These are phyloP conservation scores for Strigops habroptila DNA, from an alignment of 2,113 vertebrate genomes.

Conservation along the genomic window DNA sequence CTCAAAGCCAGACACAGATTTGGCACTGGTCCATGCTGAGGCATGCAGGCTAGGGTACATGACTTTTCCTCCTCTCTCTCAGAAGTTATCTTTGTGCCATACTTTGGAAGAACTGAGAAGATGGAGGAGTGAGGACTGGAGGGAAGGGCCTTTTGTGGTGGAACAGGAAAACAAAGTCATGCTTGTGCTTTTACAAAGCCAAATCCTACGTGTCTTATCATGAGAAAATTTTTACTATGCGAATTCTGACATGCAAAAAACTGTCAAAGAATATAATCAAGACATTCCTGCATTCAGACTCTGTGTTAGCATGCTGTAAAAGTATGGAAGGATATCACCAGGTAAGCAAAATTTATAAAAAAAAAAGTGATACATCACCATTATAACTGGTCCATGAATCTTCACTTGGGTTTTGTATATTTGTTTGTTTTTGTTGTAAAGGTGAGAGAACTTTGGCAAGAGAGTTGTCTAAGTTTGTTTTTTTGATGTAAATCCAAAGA, in stretches of 20 bases:
- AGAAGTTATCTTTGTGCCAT: conserved; percentile 45
- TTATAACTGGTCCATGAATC: not conserved
- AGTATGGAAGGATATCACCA: not conserved
- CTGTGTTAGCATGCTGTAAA: conserved; percentile 44
- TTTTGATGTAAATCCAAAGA: conserved; percentile 13
- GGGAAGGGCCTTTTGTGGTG: conserved; percentile 11
- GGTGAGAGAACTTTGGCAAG: not conserved
- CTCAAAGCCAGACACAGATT: conserved; percentile 42
- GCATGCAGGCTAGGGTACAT: conserved; percentile 22
- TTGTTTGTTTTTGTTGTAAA: not conserved
- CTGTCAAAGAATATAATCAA: conserved; percentile 15
- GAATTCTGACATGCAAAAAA: conserved; percentile 11
- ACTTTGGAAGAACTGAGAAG: conserved; percentile 27
- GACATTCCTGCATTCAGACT: conserved; percentile 10
- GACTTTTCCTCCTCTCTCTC: conserved; percentile 18
- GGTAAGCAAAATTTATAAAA: conserved; percentile 5
- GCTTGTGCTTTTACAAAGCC: conserved; percentile 21
- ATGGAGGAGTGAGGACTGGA: not conserved
- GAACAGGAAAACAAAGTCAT: conserved; percentile 56
- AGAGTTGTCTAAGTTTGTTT: not conserved
- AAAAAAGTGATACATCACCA: conserved; percentile 23
- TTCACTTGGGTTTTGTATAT: not conserved
- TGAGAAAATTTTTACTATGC: conserved; percentile 29
- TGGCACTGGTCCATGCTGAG: conserved; percentile 18
- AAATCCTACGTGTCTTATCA: conserved; percentile 43